phyloP scores from a whole-genome alignment of 2,113 vertebrate genomes.

The Laticauda colubrina region DNA sequence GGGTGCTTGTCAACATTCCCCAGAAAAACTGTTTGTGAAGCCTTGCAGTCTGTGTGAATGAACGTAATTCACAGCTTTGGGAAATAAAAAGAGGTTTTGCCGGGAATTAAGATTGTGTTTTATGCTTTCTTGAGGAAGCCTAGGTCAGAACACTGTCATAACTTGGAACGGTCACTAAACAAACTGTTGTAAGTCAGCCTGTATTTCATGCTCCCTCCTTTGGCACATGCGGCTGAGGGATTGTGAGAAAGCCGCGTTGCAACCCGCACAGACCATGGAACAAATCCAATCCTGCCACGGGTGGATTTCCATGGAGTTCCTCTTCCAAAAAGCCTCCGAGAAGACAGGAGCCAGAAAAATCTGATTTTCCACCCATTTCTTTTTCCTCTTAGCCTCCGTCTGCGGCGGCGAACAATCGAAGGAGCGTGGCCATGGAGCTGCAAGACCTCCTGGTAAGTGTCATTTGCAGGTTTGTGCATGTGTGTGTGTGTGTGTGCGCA shows the following conservation, averaged over 20 bases:
- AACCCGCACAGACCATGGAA: neutral
- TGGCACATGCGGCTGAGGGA: neutral
- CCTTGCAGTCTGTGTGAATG: no score
- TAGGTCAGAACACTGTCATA: neutral
- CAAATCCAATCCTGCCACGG: neutral
- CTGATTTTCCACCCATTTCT: neutral
- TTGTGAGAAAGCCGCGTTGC: neutral
- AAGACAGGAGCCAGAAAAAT: no score
- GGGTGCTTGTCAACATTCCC: no score
- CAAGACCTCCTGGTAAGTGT: constrained; percentile 76
- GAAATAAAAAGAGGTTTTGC: no score
- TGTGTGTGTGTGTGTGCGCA: neutral
- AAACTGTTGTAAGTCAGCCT: neutral
- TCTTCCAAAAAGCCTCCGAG: no score
- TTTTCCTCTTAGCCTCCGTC: neutral
- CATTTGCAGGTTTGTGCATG: no score
- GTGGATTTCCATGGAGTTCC: accelerated
- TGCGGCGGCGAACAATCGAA: constrained; percentile 61
- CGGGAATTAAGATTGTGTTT: no score
- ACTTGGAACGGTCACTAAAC: neutral
- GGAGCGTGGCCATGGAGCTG: constrained; percentile 69
- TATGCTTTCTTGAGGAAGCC: no score
- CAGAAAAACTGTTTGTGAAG: no score
- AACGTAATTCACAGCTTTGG: no score
- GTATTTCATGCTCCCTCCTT: neutral